These are phyloP conservation scores for Parazoanthus darwini DNA, from an alignment of 92 coral and sea anemone genomes.

Conservation along the genomic window DNA sequence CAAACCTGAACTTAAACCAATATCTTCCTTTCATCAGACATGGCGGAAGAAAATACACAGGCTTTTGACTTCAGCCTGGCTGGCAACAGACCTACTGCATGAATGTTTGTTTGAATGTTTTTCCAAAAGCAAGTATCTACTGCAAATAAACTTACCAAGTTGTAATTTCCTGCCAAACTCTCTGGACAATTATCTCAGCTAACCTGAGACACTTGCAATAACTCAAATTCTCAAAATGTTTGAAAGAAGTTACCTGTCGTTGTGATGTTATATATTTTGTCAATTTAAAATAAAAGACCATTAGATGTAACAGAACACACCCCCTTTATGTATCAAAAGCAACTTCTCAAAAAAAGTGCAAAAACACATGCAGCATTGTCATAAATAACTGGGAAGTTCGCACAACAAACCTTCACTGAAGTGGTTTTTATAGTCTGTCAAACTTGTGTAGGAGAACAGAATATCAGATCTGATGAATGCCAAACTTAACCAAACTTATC, in stretches of 20 bases:
- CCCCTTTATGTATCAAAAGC: background rate
- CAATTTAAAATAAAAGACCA: background rate
- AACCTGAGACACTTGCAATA: background rate
- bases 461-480: slow-evolving; percentile 37
- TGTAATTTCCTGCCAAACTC: background rate
- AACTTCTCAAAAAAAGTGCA: background rate
- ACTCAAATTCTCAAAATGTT: slow-evolving; percentile 6
- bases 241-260: background rate
- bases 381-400: background rate
- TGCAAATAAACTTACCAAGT: background rate
- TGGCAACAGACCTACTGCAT: background rate
- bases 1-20: background rate
- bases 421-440: background rate
- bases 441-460: background rate
- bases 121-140: background rate
- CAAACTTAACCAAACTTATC: slow-evolving; percentile 27
- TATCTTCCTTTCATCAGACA: background rate
- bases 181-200: background rate
- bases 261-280: background rate
- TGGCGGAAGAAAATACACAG: background rate
- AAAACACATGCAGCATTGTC: background rate
- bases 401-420: background rate
- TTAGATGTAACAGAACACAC: slow-evolving; percentile 2
- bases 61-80: background rate
- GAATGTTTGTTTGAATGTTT: background rate